A percentile compares a stretch with the other conserved stretches of the same genome.
Conservation (phyloP, 2,113 vertebrate species). For the Osmerus eperlanus region DNA sequence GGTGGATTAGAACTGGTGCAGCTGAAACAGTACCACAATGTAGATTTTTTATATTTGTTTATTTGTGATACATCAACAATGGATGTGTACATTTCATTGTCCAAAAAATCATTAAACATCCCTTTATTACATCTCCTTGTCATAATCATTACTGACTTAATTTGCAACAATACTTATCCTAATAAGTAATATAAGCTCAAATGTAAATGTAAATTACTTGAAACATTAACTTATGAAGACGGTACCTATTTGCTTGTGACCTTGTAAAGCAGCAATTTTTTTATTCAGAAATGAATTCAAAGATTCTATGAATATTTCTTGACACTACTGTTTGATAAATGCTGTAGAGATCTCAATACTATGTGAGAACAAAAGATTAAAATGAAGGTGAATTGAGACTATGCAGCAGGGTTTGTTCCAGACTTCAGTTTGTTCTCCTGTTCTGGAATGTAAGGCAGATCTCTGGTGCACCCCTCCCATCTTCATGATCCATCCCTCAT, state of each 20-base stretch:
- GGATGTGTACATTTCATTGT: constrained; percentile 72
- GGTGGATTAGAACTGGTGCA: constrained; percentile 53
- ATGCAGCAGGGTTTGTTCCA: not conserved
- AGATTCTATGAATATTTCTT: too few species aligned
- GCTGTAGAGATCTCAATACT: constrained; percentile 44
- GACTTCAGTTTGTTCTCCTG: too few species aligned
- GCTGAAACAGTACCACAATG: constrained; percentile 41
- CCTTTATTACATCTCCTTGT: constrained; percentile 69
- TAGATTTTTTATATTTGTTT: constrained; percentile 49
- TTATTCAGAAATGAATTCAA: too few species aligned
- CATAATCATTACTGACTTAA: constrained; percentile 69
- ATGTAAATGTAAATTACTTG: constrained; percentile 53
- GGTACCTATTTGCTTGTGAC: too few species aligned
- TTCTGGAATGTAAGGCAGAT: too few species aligned
- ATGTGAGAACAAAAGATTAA: constrained; percentile 42
- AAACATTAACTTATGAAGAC: too few species aligned
- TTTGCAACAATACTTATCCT: constrained; percentile 46
- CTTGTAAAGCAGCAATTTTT: too few species aligned
- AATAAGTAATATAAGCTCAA: constrained; percentile 56
- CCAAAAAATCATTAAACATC: constrained; percentile 75
- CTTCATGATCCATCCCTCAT: constrained; percentile 44
- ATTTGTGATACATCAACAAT: constrained; percentile 64
- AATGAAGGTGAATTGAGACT: constrained; percentile 24
- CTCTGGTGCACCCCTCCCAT: constrained; percentile 61
- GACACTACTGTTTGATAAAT: constrained; percentile 28